Percentiles rank a stretch among this genome's conserved stretches.
Evolutionary conservation across 2,797 vertebrate genomes (phyloP).

Genomic region (Podargus strigoides): DNA sequence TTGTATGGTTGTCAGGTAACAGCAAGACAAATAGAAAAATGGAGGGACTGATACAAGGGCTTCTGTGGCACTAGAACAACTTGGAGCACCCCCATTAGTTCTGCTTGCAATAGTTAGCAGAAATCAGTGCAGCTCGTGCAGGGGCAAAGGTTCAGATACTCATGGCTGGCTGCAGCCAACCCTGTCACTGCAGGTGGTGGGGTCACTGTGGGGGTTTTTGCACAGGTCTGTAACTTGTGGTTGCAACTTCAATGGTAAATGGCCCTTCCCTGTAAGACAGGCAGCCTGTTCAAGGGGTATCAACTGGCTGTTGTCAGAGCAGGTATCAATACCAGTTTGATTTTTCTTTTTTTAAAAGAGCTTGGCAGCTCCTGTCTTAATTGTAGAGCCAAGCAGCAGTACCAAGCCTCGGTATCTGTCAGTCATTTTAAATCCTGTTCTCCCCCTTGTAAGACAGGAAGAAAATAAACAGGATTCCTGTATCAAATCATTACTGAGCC

Average conservation of each 20-base stretch:
- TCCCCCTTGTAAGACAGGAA: neutral
- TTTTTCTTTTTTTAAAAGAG: neutral
- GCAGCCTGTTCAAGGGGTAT: too few relatives aligned
- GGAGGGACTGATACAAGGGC: accelerated
- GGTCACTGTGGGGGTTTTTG: too few relatives aligned
- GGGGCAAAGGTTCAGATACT: accelerated
- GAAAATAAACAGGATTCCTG: accelerated
- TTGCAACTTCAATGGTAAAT: too few relatives aligned
- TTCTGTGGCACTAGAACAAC: accelerated
- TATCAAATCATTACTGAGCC: neutral
- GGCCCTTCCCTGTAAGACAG: too few relatives aligned
- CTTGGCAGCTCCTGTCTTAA: neutral
- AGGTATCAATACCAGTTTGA: accelerated
- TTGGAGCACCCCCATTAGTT: accelerated
- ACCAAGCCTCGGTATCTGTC: neutral
- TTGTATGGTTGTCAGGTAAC: too few relatives aligned
- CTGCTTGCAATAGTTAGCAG: neutral
- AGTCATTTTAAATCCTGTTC: neutral
- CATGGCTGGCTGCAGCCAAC: accelerated
- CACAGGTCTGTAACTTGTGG: too few relatives aligned
- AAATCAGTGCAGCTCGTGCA: accelerated
- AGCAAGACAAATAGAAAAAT: neutral
- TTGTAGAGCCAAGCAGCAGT: neutral
- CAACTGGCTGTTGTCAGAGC: neutral
- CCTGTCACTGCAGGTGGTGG: too few relatives aligned